These are phyloP conservation scores for Dasyprocta punctata DNA, from an alignment of 2,113 vertebrate species.

Conservation along the genomic window DNA sequence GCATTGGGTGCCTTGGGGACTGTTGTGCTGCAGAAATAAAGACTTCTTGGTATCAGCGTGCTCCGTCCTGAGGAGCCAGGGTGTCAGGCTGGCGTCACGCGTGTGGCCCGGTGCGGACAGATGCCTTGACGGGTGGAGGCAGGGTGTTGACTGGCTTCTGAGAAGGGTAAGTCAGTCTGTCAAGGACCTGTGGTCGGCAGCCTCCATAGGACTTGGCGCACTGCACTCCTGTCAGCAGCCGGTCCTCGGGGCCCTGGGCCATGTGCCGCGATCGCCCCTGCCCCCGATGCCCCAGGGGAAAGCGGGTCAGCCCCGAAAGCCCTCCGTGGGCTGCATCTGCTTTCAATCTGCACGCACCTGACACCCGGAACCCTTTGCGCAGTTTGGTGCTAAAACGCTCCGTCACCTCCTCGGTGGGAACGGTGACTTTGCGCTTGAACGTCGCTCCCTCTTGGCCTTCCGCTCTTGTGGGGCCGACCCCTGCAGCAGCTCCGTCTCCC, in stretches of 20 bases:
- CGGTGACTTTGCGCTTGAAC: not conserved
- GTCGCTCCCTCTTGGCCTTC: rapidly evolving
- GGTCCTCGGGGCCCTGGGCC: not conserved
- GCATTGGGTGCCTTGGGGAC: not conserved
- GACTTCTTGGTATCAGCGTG: not conserved
- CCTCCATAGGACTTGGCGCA: not conserved
- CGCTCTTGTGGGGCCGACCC: rapidly evolving
- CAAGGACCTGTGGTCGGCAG: not conserved
- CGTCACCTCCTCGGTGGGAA: too few species aligned
- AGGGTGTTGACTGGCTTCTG: not conserved
- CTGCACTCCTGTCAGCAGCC: not conserved
- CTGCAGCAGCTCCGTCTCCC: not conserved
- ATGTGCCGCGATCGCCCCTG: not conserved
- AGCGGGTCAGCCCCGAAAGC: rapidly evolving
- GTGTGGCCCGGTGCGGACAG: not conserved
- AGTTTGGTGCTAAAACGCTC: not conserved
- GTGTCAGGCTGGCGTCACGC: rapidly evolving
- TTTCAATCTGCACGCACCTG: not conserved
- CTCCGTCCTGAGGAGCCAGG: not conserved
- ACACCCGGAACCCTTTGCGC: not conserved
- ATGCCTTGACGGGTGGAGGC: not conserved
- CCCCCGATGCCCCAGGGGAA: not conserved
- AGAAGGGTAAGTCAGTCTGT: not conserved
- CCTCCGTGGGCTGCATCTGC: not conserved
- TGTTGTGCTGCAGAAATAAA: not conserved